Percentiles rank a stretch among this genome's conserved stretches.
These are phyloP conservation scores for Cyrtonyx montezumae DNA, from an alignment of 2,113 vertebrate species.

Conservation along the genomic window DNA sequence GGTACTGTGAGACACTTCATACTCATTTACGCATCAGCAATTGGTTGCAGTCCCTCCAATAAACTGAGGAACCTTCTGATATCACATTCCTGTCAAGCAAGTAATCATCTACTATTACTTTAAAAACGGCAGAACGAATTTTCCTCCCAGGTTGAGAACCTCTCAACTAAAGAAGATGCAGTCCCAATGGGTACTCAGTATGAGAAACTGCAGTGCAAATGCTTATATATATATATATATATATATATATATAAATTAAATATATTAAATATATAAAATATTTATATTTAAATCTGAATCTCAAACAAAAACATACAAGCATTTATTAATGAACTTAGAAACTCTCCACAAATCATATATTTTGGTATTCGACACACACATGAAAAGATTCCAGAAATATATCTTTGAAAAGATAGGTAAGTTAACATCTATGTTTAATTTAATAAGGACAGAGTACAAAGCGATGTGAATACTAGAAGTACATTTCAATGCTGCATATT, in stretches of 20 bases:
- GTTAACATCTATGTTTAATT: not conserved
- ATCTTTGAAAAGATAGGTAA: not conserved
- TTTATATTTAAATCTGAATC: not conserved
- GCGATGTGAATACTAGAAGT: not conserved
- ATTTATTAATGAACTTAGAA: not conserved
- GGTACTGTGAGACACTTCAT: conserved; percentile 17
- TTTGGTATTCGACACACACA: not conserved
- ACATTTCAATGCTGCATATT: not conserved
- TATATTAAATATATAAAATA: not conserved
- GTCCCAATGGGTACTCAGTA: not conserved
- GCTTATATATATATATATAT: not conserved
- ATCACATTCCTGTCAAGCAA: not conserved
- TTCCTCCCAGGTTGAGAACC: not conserved
- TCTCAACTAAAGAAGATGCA: not conserved
- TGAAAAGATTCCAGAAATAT: not conserved
- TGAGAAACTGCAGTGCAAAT: not conserved
- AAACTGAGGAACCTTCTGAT: not conserved
- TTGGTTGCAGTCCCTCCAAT: not conserved
- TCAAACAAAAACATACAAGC: not conserved
- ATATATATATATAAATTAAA: too few relatives aligned
- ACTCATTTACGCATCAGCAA: not conserved
- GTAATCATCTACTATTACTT: conserved; percentile 6
- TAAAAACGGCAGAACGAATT: conserved; percentile 12
- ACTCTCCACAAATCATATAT: not conserved
- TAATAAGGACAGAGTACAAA: not conserved